These are phyloP conservation scores for Empidonax traillii DNA, from an alignment of 2,113 vertebrate species.

Conservation along the genomic window DNA sequence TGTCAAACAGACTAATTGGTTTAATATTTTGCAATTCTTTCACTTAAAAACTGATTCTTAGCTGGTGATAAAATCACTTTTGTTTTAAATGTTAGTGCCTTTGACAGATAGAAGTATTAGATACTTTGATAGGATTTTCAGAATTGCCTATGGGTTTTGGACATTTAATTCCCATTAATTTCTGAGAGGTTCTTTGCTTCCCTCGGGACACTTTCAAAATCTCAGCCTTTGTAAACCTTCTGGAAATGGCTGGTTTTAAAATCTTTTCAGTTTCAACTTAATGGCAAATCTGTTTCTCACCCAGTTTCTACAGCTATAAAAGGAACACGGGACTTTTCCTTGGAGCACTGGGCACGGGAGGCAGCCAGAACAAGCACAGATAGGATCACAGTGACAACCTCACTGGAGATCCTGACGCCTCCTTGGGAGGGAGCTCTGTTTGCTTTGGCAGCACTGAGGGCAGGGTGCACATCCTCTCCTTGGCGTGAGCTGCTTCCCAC, in stretches of 20 bases:
- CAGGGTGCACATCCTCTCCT: neutral
- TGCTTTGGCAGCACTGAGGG: neutral
- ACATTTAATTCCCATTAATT: conserved; percentile 58
- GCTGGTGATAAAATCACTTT: conserved; percentile 32
- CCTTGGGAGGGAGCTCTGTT: neutral
- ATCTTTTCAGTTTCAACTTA: neutral
- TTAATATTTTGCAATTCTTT: conserved; percentile 59
- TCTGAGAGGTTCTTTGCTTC: conserved; percentile 41
- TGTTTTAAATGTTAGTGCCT: conserved; percentile 54
- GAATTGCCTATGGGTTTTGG: conserved; percentile 26
- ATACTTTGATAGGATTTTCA: conserved; percentile 52
- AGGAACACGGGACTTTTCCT: neutral
- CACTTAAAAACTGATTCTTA: conserved; percentile 26
- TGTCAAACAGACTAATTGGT: conserved; percentile 52
- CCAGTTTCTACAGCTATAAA: neutral
- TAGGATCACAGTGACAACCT: neutral
- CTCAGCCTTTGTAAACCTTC: conserved; percentile 43
- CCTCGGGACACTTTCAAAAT: conserved; percentile 22
- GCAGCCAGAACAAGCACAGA: neutral
- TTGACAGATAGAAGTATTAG: conserved; percentile 47
- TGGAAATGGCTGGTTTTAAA: conserved; percentile 18
- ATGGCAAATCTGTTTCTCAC: conserved; percentile 4
- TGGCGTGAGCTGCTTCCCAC: neutral
- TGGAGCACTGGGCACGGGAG: neutral
- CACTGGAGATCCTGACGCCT: neutral